These are phyloP conservation scores for Arctopsyche grandis DNA, from an alignment of 1,140 invertebrate species.

Conservation along the genomic window DNA sequence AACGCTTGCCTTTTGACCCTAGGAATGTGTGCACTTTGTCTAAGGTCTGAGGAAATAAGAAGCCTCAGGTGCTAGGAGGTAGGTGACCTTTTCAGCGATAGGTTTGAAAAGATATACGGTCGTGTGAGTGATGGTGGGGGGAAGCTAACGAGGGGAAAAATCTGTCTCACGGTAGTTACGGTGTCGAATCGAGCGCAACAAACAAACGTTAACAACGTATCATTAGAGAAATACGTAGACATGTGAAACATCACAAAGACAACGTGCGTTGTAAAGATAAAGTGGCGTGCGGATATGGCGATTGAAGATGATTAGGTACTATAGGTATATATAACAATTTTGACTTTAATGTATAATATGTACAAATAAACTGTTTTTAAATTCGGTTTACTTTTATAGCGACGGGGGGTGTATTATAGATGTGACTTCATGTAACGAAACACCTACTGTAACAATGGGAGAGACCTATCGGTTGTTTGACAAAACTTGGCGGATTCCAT, in stretches of 20 bases:
- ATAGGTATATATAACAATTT: too few species aligned
- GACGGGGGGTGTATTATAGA: too few species aligned
- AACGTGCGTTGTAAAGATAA: background rate
- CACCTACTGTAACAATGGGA: too few species aligned
- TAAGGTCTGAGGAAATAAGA: too few species aligned
- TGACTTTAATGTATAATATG: too few species aligned
- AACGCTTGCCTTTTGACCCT: background rate
- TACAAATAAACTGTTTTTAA: too few species aligned
- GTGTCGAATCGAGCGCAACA: background rate
- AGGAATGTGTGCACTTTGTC: background rate
- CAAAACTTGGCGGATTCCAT: too few species aligned
- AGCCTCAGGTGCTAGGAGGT: background rate
- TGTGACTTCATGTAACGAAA: too few species aligned
- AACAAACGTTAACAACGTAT: background rate
- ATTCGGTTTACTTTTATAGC: too few species aligned
- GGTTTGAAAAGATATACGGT: too few species aligned
- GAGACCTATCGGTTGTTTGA: too few species aligned
- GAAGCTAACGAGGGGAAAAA: conserved; percentile 11
- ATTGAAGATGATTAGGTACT: too few species aligned
- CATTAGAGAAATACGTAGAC: background rate
- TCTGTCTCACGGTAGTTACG: background rate
- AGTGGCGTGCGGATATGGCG: background rate
- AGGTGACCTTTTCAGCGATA: background rate
- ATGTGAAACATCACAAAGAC: background rate
- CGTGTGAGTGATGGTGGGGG: background rate